Base-by-base conservation (phyloP, 2,888 invertebrate species). In the Rhamnusium bicolor region DNA sequence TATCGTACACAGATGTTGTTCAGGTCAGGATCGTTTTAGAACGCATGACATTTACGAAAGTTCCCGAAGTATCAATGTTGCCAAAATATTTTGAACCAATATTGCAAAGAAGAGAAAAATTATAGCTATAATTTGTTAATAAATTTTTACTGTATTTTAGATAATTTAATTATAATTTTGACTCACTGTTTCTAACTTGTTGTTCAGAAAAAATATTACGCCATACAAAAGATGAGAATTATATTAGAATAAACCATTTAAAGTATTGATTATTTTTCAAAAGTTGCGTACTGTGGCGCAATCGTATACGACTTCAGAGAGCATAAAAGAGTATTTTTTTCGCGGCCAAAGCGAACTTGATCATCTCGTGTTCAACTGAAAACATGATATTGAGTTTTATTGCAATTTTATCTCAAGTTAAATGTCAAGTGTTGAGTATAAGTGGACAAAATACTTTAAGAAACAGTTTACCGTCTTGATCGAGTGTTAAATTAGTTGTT, bases 391-490 rank as follows among this genome's bases (percentile, higher is more conserved):
- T 93, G 91, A 92, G 93, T 91, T 92, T 91, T 91, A 89, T 90
- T 90, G 90, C 90, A 90, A 90, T 92, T 91, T 91, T 91, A 90
- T 90, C 90, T 90, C 90, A 91, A 91, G 91, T 91, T 92, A 91
- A 90, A 90, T 93, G 92, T 91, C 91, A 91, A 92, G 92, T 91
- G 89, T 89, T 90, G 89, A 91, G 91, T 91, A 91, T 91, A 91
- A 91, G 91, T 90, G 91, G 90, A 90, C 92, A 91, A 92, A 92
- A 92, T 90, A 91, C 90, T 90, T 92, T 91, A 92, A 89, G 90
- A 87, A 93, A 93, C 92, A 92, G 91, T 93, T 92, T 92, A 90
- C 93, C 93, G 88, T 94, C 94, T 93, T 94, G 94, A 94, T 94
- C 91, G 90, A 91, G 91, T 91, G 90, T 90, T 89, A 88, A 88